Base-by-base conservation (phyloP, 2,888 invertebrate species). In the Galeopsomyia nigrocyanea region DNA sequence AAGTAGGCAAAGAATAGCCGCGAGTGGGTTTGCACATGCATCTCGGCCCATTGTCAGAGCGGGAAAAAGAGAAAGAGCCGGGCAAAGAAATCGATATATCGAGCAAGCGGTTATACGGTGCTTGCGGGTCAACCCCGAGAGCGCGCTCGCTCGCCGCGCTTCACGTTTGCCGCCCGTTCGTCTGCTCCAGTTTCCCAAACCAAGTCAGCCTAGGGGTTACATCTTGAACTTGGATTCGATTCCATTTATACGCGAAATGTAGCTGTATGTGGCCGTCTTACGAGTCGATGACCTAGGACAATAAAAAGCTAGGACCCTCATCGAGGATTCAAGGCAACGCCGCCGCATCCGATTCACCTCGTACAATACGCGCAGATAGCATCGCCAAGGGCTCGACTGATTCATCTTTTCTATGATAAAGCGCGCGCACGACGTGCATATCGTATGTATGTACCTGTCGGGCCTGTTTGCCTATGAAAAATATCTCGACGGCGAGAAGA, bases 81-180 rank as follows among this genome's bases (percentile, higher is more conserved):
- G 77, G 65, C 51, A 65, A 10, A 73, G 76, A 79, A 78, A 82
- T 84, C 84, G 81, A 84, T 84, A 82, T 83, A 84, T 84, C 81
- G 83, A 83, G 71, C 68, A 64, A 49, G 19, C 79, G 64, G 57
- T 21, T 58, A 39, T n/a, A 3, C 58, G 5, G 31, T 31, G 13
- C 16, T 14, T 22, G 65, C 61, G 26, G 19, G 47, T 21, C 49
- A 56, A 22, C 22, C 46, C 46, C 0, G 51, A 22, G 49, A 58
- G 22, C 64, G 64, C 55, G 39, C 39, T 46, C 26, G 26, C 26
- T 2, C 26, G 5, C 26, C 5, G 3, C 26, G 26, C n/a, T n/a
- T n/a, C n/a, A n/a, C n/a, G n/a, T n/a, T n/a, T 31, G 31, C 31
- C 31, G 31, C 7, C 3, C 31, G 31, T 31, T 22, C 17, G 22